Percentiles rank a stretch among this genome's conserved stretches.
phyloP scores from a whole-genome alignment of 2,113 vertebrate species.

The Nannospalax galili region DNA sequence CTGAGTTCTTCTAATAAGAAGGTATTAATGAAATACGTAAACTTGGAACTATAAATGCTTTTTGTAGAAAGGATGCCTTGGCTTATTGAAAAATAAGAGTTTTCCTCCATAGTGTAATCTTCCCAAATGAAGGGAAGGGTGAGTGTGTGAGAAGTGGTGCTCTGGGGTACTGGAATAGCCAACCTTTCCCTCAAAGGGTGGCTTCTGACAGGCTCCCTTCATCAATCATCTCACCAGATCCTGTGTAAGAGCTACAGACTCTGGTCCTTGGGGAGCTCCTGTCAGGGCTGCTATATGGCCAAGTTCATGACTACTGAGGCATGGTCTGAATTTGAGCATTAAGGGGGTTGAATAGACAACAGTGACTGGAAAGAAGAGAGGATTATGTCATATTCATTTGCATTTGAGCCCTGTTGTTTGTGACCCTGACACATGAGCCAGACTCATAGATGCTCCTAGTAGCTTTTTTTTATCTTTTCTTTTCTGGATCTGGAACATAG shows the following conservation, averaged over 20 bases:
- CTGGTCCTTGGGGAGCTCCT: neutral
- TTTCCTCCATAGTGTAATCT: neutral
- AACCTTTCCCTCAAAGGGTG: neutral
- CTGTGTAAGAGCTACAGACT: neutral
- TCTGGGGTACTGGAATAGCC: neutral
- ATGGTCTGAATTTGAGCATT: neutral
- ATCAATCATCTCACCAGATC: neutral
- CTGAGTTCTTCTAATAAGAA: neutral
- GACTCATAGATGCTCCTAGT: neutral
- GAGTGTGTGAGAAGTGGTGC: neutral
- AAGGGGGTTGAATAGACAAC: neutral
- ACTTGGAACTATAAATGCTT: neutral
- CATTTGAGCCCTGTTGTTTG: neutral
- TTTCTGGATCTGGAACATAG: too few species aligned
- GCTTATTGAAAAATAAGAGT: too few species aligned
- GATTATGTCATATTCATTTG: neutral
- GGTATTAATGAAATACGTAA: neutral
- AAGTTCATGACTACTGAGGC: neutral
- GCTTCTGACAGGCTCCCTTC: neutral
- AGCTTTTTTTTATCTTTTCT: neutral
- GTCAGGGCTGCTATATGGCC: neutral
- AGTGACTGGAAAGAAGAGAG: neutral
- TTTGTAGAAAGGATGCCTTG: neutral
- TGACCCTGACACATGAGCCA: neutral
- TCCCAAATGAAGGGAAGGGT: neutral